Evolutionary conservation across 2,113 vertebrate species (phyloP).

Genomic region (Parus major): DNA sequence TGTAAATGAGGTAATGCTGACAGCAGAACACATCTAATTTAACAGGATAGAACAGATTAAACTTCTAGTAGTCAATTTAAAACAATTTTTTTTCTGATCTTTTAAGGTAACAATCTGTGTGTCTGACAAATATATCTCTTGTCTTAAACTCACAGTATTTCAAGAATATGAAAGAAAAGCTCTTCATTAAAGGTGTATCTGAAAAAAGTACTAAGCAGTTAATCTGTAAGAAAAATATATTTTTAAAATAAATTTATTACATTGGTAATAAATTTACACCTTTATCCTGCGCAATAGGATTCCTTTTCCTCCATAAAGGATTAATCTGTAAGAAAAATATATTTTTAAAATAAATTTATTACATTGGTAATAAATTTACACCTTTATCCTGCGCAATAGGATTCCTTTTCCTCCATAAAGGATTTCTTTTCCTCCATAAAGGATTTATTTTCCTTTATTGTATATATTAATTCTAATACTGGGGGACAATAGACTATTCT

Average conservation of each 20-base stretch:
- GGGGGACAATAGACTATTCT: accelerated
- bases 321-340: neutral
- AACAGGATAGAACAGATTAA: neutral
- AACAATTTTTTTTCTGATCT: neutral
- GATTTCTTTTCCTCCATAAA: neutral
- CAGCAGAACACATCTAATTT: neutral
- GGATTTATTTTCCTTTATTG: neutral
- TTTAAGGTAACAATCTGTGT: neutral
- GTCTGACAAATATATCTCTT: neutral
- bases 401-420: neutral
- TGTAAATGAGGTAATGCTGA: neutral
- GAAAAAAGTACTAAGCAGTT: neutral
- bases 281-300: neutral
- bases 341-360: neutral
- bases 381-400: neutral
- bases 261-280: neutral
- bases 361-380: neutral
- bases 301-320: neutral
- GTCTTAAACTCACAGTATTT: neutral
- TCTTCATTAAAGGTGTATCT: neutral
- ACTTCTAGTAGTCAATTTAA: neutral
- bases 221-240: neutral
- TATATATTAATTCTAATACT: neutral
- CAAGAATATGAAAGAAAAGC: neutral
- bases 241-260: neutral